These are phyloP conservation scores for Oligia latruncula DNA, from an alignment of 2,888 invertebrate genomes.

Conservation along the genomic window DNA sequence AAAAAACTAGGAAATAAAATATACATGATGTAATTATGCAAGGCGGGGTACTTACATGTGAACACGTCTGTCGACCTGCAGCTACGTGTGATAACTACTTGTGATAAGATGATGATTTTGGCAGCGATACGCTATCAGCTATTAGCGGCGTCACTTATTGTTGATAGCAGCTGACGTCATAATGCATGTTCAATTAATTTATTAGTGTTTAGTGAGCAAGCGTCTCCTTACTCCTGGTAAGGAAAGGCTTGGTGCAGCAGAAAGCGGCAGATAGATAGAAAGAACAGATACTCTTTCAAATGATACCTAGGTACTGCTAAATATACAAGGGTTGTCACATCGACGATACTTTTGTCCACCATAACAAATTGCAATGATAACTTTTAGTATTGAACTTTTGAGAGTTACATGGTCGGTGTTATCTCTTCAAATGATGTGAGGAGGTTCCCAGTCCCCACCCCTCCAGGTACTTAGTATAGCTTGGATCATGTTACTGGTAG, in stretches of 20 bases:
- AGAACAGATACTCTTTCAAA: not conserved
- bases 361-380: too few relatives aligned
- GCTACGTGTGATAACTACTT: conserved; percentile 31
- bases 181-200: not conserved
- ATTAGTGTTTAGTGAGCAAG: not conserved
- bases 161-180: conserved; percentile 35
- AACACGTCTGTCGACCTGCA: conserved; percentile 36
- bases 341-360: not conserved
- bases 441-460: not conserved
- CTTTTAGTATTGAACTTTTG: too few relatives aligned
- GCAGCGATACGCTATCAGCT: conserved; percentile 34
- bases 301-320: not conserved
- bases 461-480: too few relatives aligned
- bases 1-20: not conserved
- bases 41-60: conserved; percentile 44
- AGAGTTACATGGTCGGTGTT: not conserved
- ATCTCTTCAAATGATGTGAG: not conserved
- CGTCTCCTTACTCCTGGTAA: not conserved
- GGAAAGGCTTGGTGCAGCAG: not conserved
- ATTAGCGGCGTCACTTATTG: conserved; percentile 11
- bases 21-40: not conserved
- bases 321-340: not conserved
- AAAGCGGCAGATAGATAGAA: too few relatives aligned
- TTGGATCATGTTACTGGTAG: not conserved
- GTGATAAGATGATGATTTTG: conserved; percentile 36